Conservation (phyloP, 1,140 invertebrate species). For the Cydia fagiglandana region DNA sequence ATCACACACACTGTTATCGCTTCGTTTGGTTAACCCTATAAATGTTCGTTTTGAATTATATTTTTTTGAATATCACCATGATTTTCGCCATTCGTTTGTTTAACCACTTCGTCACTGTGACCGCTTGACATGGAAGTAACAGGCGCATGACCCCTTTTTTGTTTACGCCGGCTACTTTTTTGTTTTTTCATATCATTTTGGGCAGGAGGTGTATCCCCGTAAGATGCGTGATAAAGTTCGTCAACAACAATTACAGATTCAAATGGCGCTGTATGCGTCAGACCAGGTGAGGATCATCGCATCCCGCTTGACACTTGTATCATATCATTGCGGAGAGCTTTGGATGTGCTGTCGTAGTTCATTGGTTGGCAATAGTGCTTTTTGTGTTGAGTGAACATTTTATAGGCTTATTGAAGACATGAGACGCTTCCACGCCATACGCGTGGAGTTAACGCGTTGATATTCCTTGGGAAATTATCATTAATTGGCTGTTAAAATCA, state of each 20-base stretch:
- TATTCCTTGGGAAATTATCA: not conserved
- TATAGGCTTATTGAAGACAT: conserved; percentile 22
- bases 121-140: conserved; percentile 64
- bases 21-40: conserved; percentile 65
- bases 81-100: conserved; percentile 57
- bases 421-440: not conserved
- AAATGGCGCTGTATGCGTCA: conserved; percentile 78
- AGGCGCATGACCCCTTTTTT: conserved; percentile 71
- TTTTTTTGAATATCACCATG: conserved; percentile 45
- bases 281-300: conserved; percentile 77
- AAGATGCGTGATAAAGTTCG: conserved; percentile 86
- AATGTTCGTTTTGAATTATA: conserved; percentile 53
- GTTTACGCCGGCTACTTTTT: conserved; percentile 77
- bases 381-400: conserved; percentile 41
- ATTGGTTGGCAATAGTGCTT: conserved; percentile 61
- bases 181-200: conserved; percentile 79
- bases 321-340: conserved; percentile 61
- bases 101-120: conserved; percentile 54
- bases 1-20: conserved; percentile 50
- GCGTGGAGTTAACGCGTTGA: no score
- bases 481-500: no score
- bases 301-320: conserved; percentile 69
- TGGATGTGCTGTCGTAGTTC: conserved; percentile 76
- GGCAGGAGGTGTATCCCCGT: conserved; percentile 84
- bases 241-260: conserved; percentile 79